Evolutionary conservation across 2,888 invertebrate genomes (phyloP).

Genomic region (Macropis europaea): DNA sequence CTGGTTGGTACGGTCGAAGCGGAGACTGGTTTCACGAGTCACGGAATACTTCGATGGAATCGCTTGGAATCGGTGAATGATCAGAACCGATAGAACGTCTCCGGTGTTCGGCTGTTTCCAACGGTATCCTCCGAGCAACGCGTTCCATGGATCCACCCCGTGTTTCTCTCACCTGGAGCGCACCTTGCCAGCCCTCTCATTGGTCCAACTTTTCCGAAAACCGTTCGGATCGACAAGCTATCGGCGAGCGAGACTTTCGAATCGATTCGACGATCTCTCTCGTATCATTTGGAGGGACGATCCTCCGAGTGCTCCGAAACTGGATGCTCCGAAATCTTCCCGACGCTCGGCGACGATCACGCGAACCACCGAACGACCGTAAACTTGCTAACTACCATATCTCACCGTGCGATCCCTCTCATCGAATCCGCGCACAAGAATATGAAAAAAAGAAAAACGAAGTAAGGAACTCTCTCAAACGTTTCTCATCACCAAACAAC

Average conservation of each 20-base stretch:
- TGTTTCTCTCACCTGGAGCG: constrained; percentile 55
- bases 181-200: constrained; percentile 51
- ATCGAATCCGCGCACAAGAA: not conserved
- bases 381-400: constrained; percentile 30
- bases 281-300: constrained; percentile 3
- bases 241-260: not conserved
- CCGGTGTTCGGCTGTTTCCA: constrained; percentile 40
- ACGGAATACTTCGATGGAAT: not conserved
- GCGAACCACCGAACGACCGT: constrained; percentile 34
- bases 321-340: too few species aligned
- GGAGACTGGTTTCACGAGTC: not conserved
- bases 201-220: constrained; percentile 36
- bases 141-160: constrained; percentile 63
- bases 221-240: constrained; percentile 7
- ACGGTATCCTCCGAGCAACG: constrained; percentile 38
- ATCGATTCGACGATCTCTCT: not conserved
- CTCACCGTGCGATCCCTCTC: not conserved
- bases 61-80: not conserved
- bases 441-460: not conserved
- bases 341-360: constrained; percentile 26
- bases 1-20: not conserved
- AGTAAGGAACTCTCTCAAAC: not conserved
- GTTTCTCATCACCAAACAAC: not conserved
- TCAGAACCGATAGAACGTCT: constrained; percentile 37
- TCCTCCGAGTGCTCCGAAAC: not conserved